These are phyloP conservation scores for Thalassoma bifasciatum DNA, from an alignment of 2,113 vertebrate genomes.

Conservation along the genomic window DNA sequence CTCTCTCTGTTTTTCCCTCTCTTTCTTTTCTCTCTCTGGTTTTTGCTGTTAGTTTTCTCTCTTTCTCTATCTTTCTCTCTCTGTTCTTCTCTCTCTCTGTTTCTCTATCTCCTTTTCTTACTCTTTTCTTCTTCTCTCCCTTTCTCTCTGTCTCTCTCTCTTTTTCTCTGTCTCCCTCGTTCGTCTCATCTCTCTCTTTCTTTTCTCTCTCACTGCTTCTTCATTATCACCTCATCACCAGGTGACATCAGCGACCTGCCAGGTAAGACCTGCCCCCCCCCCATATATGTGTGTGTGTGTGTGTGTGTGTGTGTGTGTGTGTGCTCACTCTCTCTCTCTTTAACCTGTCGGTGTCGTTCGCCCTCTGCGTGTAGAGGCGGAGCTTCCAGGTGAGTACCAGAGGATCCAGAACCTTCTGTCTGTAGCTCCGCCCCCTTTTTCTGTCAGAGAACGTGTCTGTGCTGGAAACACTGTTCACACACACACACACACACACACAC, in stretches of 20 bases:
- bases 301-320: neutral
- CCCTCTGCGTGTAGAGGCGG: constrained; percentile 52
- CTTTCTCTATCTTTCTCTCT: too few species aligned
- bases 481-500: too few species aligned
- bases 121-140: too few species aligned
- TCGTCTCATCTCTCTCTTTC: too few species aligned
- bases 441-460: neutral
- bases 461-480: constrained; percentile 13
- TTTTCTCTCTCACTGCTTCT: constrained; percentile 85
- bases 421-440: constrained; percentile 8
- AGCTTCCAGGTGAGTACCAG: constrained; percentile 63
- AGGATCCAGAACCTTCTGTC: constrained; percentile 8
- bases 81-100: too few species aligned
- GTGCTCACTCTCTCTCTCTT: neutral
- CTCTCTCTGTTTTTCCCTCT: too few species aligned
- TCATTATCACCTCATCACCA: constrained; percentile 88
- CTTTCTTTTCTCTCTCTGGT: too few species aligned
- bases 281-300: neutral
- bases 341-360: constrained; percentile 48
- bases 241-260: constrained; percentile 90
- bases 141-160: too few species aligned
- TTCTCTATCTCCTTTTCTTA: too few species aligned
- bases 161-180: too few species aligned
- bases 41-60: too few species aligned
- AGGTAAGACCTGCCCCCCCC: constrained; percentile 89